A percentile compares a stretch with the other conserved stretches of the same genome.
These are phyloP conservation scores for Callocephalon fimbriatum DNA, from an alignment of 2,113 vertebrate genomes.

Conservation along the genomic window DNA sequence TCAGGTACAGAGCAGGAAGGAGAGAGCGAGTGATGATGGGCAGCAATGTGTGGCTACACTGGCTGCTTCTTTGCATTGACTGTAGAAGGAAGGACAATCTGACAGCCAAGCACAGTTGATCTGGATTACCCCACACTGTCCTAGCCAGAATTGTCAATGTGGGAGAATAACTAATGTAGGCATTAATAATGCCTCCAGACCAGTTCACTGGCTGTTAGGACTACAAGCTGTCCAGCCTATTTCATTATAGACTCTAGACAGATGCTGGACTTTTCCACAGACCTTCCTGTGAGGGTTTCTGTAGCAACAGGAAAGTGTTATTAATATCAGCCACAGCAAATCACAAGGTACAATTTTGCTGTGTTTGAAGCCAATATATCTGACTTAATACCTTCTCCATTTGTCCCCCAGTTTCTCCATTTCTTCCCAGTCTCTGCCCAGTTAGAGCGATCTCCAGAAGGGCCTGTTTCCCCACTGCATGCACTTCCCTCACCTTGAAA, in stretches of 20 bases:
- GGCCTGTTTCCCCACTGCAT: neutral
- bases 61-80: neutral
- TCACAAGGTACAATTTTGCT: neutral
- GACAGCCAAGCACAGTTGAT: neutral
- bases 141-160: neutral
- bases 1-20: neutral
- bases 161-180: neutral
- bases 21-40: fast-evolving
- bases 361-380: neutral
- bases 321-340: neutral
- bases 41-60: neutral
- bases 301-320: neutral
- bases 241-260: neutral
- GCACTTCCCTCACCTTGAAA: neutral
- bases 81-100: neutral
- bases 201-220: neutral
- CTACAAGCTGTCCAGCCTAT: neutral
- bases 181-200: neutral
- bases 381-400: neutral
- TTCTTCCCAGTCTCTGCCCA: neutral
- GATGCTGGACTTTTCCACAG: neutral
- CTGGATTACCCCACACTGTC: neutral
- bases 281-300: neutral
- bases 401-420: neutral
- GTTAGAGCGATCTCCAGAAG: neutral